Percentiles rank a stretch among this genome's conserved stretches.
Conservation (phyloP, 2,888 invertebrate species). For the Itoplectis maculator region DNA sequence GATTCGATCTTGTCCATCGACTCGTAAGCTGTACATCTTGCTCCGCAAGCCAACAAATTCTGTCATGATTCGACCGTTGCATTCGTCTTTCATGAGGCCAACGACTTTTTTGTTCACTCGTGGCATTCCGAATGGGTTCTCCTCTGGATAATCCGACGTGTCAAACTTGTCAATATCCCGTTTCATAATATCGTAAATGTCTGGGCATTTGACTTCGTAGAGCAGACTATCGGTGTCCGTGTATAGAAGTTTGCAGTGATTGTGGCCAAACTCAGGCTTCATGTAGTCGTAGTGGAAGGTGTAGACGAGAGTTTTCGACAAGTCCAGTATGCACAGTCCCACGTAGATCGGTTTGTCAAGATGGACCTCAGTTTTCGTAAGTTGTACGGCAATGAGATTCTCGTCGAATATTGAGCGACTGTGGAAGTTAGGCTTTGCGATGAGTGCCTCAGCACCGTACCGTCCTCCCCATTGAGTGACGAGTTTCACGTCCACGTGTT, state of each 20-base stretch:
- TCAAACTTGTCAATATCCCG: slow-evolving; percentile 75
- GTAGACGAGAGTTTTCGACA: slow-evolving; percentile 66
- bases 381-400: slow-evolving; percentile 79
- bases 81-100: slow-evolving; percentile 79
- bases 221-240: slow-evolving; percentile 77
- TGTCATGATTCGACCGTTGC: slow-evolving; percentile 73
- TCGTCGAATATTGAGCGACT: slow-evolving; percentile 76
- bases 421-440: slow-evolving; percentile 77
- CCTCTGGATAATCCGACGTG: slow-evolving; percentile 65
- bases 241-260: slow-evolving; percentile 73
- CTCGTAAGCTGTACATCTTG: slow-evolving; percentile 67
- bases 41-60: slow-evolving; percentile 71
- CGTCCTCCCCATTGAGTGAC: slow-evolving; percentile 76
- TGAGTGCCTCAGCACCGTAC: slow-evolving; percentile 75
- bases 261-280: slow-evolving; percentile 13
- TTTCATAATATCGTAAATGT: slow-evolving; percentile 77
- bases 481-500: slow-evolving; percentile 76
- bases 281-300: slow-evolving; percentile 61
- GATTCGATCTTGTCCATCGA: slow-evolving; percentile 52
- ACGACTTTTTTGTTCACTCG: slow-evolving; percentile 72
- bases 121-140: slow-evolving; percentile 54
- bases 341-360: slow-evolving; percentile 69
- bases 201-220: slow-evolving; percentile 75
- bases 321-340: slow-evolving; percentile 60
- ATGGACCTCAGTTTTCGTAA: slow-evolving; percentile 70